phyloP scores from a whole-genome alignment of 2,113 vertebrate genomes.

The Amazona vittata region DNA sequence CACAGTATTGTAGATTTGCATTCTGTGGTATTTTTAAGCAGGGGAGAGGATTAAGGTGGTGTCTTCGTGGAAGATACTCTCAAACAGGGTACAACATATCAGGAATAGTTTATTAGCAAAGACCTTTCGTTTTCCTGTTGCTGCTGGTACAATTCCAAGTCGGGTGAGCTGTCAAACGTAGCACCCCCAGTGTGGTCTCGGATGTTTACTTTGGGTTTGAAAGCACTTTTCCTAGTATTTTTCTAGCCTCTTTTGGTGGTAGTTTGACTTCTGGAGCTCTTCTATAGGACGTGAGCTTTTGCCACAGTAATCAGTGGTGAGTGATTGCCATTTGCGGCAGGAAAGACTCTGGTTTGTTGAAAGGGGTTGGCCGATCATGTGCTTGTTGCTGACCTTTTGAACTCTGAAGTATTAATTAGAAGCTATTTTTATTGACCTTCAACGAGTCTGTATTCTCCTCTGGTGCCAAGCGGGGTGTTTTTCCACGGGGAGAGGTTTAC shows the following conservation, averaged over 20 bases:
- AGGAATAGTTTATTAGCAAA: conserved; percentile 67
- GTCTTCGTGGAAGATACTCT: conserved; percentile 42
- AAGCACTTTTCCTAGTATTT: conserved; percentile 72
- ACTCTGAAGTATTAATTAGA: conserved; percentile 71
- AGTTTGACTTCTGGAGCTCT: conserved; percentile 50
- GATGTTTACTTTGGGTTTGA: conserved; percentile 65
- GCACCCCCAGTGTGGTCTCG: conserved; percentile 54
- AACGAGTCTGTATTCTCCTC: conserved; percentile 72
- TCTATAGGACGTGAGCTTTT: conserved; percentile 50
- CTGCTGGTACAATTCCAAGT: conserved; percentile 33
- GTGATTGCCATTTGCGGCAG: conserved; percentile 45
- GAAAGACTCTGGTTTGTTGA: conserved; percentile 20
- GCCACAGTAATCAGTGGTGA: conserved; percentile 14
- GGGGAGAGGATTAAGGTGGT: conserved; percentile 34
- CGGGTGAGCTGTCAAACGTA: conserved; percentile 20
- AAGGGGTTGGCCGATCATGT: conserved; percentile 47
- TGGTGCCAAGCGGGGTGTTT: conserved; percentile 72
- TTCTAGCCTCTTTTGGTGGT: conserved; percentile 60
- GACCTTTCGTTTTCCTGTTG: not conserved
- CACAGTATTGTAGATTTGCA: conserved; percentile 62
- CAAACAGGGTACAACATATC: conserved; percentile 67
- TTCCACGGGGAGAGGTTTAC: conserved; percentile 51
- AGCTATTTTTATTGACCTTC: conserved; percentile 75
- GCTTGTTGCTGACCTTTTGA: conserved; percentile 69
- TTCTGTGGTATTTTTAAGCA: conserved; percentile 58